phyloP scores from a whole-genome alignment of 2,797 vertebrate species.

The Rhinatrema bivittatum region DNA sequence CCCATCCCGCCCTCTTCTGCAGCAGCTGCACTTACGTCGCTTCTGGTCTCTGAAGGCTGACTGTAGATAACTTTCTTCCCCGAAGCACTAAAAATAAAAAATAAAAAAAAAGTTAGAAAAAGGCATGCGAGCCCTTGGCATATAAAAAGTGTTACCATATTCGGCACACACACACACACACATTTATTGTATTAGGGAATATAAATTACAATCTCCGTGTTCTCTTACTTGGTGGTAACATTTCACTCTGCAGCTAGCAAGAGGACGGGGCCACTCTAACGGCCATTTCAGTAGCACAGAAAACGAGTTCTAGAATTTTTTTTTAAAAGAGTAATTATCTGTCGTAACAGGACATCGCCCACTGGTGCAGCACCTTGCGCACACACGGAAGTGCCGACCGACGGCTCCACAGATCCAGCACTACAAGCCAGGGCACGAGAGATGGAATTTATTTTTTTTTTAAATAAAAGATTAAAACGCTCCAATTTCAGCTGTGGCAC shows the following conservation, averaged over 20 bases:
- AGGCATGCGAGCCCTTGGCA: background rate
- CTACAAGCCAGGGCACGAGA: no score
- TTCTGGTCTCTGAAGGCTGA: constrained; percentile 54
- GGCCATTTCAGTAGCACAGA: no score
- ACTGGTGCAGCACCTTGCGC: no score
- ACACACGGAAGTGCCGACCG: no score
- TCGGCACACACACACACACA: no score
- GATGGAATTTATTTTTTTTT: no score
- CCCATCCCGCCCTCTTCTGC: background rate
- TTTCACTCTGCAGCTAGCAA: no score
- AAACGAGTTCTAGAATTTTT: no score
- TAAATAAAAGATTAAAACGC: no score
- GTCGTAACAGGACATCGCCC: background rate
- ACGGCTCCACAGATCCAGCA: background rate
- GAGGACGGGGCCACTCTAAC: no score
- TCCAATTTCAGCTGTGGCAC: background rate
- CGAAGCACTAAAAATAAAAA: constrained; percentile 5
- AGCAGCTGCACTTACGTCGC: constrained; percentile 65
- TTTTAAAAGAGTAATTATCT: no score
- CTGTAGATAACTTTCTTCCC: constrained; percentile 67
- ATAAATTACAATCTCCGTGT: fast-evolving
- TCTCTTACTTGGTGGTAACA: background rate
- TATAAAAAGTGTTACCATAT: background rate
- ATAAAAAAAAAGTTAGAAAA: background rate
- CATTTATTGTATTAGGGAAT: fast-evolving